These are phyloP conservation scores for Cheumatopsyche charites DNA, from an alignment of 1,140 invertebrate species.

Conservation along the genomic window DNA sequence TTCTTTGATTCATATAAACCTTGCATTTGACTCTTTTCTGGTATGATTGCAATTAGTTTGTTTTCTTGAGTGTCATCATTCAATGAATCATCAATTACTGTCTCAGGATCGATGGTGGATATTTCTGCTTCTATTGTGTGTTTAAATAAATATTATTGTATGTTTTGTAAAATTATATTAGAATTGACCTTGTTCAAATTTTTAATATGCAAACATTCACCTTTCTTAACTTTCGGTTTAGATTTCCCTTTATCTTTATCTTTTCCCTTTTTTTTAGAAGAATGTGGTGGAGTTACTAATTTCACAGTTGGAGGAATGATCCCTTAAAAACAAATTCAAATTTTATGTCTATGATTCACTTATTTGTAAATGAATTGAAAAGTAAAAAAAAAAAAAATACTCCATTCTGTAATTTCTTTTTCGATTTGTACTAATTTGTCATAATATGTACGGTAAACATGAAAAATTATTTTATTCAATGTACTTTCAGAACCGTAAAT, in stretches of 20 bases:
- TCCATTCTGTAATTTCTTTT: constrained; percentile 56
- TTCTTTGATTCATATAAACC: not conserved
- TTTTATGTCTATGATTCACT: not conserved
- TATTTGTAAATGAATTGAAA: not conserved
- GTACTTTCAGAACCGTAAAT: constrained; percentile 50
- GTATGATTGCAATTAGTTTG: not conserved
- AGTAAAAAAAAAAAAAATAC: constrained; percentile 47
- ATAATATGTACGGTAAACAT: constrained; percentile 57
- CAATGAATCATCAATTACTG: constrained; percentile 51
- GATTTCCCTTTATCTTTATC: constrained; percentile 40
- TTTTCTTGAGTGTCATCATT: constrained; percentile 47
- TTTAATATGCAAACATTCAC: constrained; percentile 4
- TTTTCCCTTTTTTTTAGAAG: constrained; percentile 39
- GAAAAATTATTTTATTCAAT: constrained; percentile 53
- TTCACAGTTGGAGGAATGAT: constrained; percentile 42
- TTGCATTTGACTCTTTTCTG: not conserved
- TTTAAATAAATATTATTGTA: not conserved
- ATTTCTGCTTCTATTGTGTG: constrained; percentile 1
- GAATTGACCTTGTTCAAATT: not conserved
- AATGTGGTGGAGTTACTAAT: constrained; percentile 28
- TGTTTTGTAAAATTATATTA: no score
- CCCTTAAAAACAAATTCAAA: constrained; percentile 40
- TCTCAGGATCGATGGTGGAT: constrained; percentile 47
- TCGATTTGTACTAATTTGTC: constrained; percentile 59
- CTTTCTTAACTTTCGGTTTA: constrained; percentile 32